Base-by-base conservation (phyloP, 2,888 invertebrate genomes). In the Yponomeuta plumbellus region DNA sequence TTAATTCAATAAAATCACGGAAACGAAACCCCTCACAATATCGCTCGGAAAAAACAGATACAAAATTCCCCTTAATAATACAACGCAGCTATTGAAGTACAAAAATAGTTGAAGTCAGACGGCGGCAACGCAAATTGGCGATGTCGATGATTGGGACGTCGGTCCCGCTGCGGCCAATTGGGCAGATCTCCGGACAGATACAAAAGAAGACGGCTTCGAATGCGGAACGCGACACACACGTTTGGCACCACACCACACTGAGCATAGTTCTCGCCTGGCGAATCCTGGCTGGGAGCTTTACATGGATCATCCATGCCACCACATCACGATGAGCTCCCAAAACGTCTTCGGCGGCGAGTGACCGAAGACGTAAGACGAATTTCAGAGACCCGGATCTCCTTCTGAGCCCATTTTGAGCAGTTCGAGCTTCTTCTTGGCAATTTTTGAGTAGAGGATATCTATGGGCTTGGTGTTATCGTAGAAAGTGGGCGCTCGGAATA, bases 401-500 rank as follows among this genome's bases (percentile, higher is more conserved):
- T 93, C 95, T 58, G 95, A 95, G 83, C 95, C 96, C 97, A 97
- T 96, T 91, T 95, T 95, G 81, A 97, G 94, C 84, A 97, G 92
- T 90, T 96, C 95, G 92, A 96, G 93, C 84, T 97, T 97, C 90
- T 96, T 96, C 88, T 97, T 96, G 73, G 97, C 97, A 75, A 97
- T 96, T 88, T 97, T 97, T 71, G 97, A 97, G 90, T 97, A 96
- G 73, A 96, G 92, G 76, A 97, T 96, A 88, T 97, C 97, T 87
- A 97, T 96, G 72, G 97, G 97, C 85, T 95, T 95, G 75, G 96
- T 95, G 80, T 95, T 95, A 91, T 98, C 97, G 90, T 98, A 98
- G 78, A 98, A 93, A 67, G 97, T 96, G 69, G 98, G 98, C 74
- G 98, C 98, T 87, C 96, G 95, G 71, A 97, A 93, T 84, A 97